A percentile compares a stretch with the other conserved stretches of the same genome.
Conservation (phyloP, 2,113 vertebrate species). For the Ictalurus furcatus region DNA sequence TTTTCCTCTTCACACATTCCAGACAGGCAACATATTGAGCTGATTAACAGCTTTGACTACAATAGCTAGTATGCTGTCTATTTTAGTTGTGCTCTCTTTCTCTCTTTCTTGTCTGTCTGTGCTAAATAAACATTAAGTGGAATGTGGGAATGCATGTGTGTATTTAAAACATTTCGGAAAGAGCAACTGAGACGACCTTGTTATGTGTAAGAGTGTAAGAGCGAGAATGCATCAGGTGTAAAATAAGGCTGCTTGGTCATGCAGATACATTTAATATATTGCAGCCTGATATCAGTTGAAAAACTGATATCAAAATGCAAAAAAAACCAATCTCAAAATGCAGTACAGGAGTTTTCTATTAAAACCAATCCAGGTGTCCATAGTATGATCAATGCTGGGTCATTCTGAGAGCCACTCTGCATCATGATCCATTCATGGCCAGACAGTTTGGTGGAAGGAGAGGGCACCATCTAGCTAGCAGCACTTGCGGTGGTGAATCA, state of each 20-base stretch:
- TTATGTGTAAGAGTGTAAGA: background rate
- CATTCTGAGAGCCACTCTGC: background rate
- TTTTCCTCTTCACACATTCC: slow-evolving; percentile 68
- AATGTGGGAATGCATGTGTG: slow-evolving; percentile 17
- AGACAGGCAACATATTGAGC: slow-evolving; percentile 74
- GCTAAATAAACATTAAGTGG: slow-evolving; percentile 69
- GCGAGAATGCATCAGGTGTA: background rate
- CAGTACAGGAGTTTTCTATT: background rate
- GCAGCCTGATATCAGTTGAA: background rate
- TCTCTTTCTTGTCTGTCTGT: slow-evolving; percentile 54
- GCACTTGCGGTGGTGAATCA: slow-evolving; percentile 72
- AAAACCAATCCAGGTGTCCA: background rate
- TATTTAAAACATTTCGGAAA: background rate
- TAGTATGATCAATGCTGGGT: slow-evolving; percentile 2
- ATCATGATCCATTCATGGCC: slow-evolving; percentile 26
- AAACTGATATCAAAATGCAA: background rate
- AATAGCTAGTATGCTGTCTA: slow-evolving; percentile 67
- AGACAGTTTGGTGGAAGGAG: slow-evolving; percentile 36
- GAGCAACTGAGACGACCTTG: background rate
- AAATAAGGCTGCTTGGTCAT: background rate
- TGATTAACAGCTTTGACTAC: slow-evolving; percentile 76
- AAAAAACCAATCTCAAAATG: background rate
- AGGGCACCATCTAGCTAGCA: slow-evolving; percentile 61
- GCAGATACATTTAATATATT: background rate
- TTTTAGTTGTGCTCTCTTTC: slow-evolving; percentile 4